Percentiles rank a stretch among this genome's conserved stretches.
Evolutionary conservation across 2,888 invertebrate genomes (phyloP).

Genomic region (Tetramorium bicarinatum): DNA sequence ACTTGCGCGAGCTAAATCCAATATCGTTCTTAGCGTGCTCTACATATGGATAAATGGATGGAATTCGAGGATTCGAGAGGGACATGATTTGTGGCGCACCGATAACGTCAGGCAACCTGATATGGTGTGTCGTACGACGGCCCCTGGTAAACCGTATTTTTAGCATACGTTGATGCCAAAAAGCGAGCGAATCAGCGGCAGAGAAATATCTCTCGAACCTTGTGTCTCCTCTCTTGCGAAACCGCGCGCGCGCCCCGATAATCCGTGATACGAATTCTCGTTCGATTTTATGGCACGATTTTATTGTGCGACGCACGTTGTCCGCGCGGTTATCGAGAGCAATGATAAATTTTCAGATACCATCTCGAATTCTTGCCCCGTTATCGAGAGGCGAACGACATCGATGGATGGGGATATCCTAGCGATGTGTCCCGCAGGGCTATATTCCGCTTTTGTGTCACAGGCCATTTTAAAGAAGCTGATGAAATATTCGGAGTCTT

Average conservation of each 20-base stretch:
- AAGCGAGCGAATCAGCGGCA: background rate
- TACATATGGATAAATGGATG: background rate
- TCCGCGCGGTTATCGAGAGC: conserved; percentile 33
- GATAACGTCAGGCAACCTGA: conserved; percentile 11
- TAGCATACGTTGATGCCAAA: conserved; percentile 6
- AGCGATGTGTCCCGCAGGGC: background rate
- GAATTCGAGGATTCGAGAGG: conserved; percentile 3
- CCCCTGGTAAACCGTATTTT: background rate
- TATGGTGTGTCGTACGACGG: background rate
- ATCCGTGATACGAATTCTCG: conserved; percentile 45
- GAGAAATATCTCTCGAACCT: conserved; percentile 4
- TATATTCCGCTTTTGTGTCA: conserved; percentile 33
- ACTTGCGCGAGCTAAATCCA: background rate
- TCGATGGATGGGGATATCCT: conserved; percentile 15
- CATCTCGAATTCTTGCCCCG: conserved; percentile 29
- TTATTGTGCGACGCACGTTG: conserved; percentile 34
- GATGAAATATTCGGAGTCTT: conserved; percentile 24
- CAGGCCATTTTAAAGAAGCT: background rate
- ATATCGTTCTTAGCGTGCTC: background rate
- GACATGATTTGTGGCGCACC: conserved; percentile 1
- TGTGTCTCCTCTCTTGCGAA: background rate
- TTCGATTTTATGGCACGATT: conserved; percentile 24
- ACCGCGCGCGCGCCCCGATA: conserved; percentile 29
- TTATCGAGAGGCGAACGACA: conserved; percentile 21
- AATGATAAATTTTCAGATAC: conserved; percentile 36